Evolutionary conservation across 2,888 invertebrate genomes (phyloP), one percentile per base, ranked within the genome.

Genomic region (Syrphus vitripennis): DNA sequence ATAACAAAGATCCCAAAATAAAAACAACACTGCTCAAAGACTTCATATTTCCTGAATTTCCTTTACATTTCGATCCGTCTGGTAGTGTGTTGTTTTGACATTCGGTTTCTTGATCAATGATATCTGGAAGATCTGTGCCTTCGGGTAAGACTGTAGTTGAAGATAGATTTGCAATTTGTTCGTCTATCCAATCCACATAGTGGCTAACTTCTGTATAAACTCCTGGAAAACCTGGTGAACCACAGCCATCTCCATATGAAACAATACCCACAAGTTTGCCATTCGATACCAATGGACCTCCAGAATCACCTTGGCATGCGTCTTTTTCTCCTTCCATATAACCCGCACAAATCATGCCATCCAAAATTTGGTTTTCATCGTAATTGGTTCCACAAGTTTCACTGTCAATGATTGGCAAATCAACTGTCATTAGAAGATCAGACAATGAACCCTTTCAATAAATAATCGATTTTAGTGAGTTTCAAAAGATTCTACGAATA

Each of bases 291-390:
- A 97, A 92, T 0, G 97, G 97, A 3, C 97, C 97, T n/a, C 97
- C 97, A 6, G 96, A 97, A 91, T 97, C 97, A 9, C 97, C 97
- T 93, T 95, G 95, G 90, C 97, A 97, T 29, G 96, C 95, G 90
- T 97, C 97, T 69, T 95, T 95, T n/a, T 95, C 95, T 0, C 97
- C 97, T 45, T 95, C 94, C 84, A 94, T 94, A 1, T 94, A 95
- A 0, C 96, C 97, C 0, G 97, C 97, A 90, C 97, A 97, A 50
- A 97, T 90, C 88, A 94, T 95, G 82, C 95, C 95, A 0, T 95
- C 93, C 53, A 94, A 93, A 59, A 97, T 94, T 0, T 94, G 92
- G 0, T 12, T 19, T 0, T 59, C 6, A 0, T 59, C 80, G 6
- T 88, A 89, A 1, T 70, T 74, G 0, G 89, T 94, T 0, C 88